Base-by-base conservation (phyloP, 2,113 vertebrate species). In the Stigmatopora nigra region DNA sequence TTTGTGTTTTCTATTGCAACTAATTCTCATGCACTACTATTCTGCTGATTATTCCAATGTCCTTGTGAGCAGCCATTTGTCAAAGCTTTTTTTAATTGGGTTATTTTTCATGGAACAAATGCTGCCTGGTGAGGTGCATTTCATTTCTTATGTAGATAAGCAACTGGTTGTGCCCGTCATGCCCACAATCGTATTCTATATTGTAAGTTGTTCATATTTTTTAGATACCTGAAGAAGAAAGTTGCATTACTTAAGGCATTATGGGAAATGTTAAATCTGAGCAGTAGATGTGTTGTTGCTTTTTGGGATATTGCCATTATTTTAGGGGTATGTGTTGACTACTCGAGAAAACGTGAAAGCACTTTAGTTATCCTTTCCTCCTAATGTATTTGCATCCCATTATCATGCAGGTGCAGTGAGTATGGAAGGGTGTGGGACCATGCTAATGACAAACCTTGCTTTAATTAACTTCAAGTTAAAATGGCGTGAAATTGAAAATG, bases 391-490 rank as follows among this genome's bases (percentile, higher is more conserved):
- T 85, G 78, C 76, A 84, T 86, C 73, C 78, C 72, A 81, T 84
- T 80, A 74, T 41, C n/a, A 72, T 79, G 84, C 83, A 87, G 83
- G 86, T 87, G 83, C 72, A 68, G 70, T 53, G 76, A 76, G 78
- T 66, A 69, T 74, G 79, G 79, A 73, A 84, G 78, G 76, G 70
- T 82, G 79, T 88, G 82, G 65, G 78, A 82, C 82, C 72, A 78
- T 78, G 73, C 81, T 86, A 90, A 90, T 88, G 78, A 88, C 88
- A 79, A 84, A 79, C 80, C 79, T 76, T 85, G 77, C 88, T 91
- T 91, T 91, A 90, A 91, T 91, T 92, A 91, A 90, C 86, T 89
- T 84, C 72, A 82, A 88, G 89, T 91, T 88, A 90, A 91, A 90
- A 89, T 87, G 84, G 80, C 88, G 82, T 92, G 89, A 92, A 91